Evolutionary conservation across 2,888 invertebrate genomes (phyloP), one percentile per base, ranked within the genome.

Genomic region (Eupelmus urozonus): DNA sequence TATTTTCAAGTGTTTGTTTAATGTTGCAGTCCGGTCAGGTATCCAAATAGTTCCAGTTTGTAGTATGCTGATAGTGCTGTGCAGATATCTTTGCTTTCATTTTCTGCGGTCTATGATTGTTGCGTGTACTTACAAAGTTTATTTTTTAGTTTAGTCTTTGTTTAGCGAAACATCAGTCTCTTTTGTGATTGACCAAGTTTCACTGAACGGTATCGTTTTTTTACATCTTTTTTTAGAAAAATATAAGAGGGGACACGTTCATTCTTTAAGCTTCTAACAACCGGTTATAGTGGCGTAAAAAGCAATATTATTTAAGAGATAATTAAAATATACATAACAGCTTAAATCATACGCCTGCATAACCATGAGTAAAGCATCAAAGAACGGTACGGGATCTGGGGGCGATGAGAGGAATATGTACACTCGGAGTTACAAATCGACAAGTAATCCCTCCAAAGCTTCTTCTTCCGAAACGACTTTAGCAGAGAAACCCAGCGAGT

Each of bases 371-470:
- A 88, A 88, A 85, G 84, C 86, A 84, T 84, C 87, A 85, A 87
- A 87, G 86, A 88, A 86, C 83, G 65, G 86, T 85, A 85, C 86
- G 82, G 85, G 86, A 85, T 87, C 86, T 85, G 87, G 87, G 83
- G 87, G 87, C 85, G 88, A 88, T 87, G 88, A 88, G 87, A 88
- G 87, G 83, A 85, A 85, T 87, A 84, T 84, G 81, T 83, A 84
- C 84, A 82, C 83, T 84, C 85, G 85, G 83, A 87, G 87, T 81
- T 83, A 85, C 81, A 87, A 87, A 85, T 82, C 85, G 80, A 82
- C 85, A 80, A 86, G 81, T 84, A 82, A 83, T 81, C 25, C 81
- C 66, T 63, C 79, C n/a, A 71, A 81, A 74, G 79, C 82, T 83
- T 70, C 72, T 83, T 76, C 79, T 57, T 74, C 80, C 49, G 60